Evolutionary conservation across 2,113 vertebrate genomes (phyloP), one percentile per base, ranked within the genome.

Genomic region (Alexandromys fortis): DNA sequence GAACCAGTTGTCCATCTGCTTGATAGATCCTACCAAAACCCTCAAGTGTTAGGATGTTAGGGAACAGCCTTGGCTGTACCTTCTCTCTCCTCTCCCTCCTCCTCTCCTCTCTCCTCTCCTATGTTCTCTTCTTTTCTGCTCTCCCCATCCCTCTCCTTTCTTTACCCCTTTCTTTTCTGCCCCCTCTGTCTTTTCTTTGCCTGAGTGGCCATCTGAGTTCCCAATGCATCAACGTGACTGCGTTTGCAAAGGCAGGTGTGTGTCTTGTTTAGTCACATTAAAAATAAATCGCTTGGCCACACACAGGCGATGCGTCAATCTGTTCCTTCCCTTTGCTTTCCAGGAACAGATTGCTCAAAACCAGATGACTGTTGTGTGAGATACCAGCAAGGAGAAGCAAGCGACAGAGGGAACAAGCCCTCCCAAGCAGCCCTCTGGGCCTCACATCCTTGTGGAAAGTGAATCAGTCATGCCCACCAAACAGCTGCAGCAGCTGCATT

Each of bases 271-370:
- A 95, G 96, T 96, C 91, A 95, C 91, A 95, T 96, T 92, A 96
- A 94, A 97, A 97, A 97, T 97, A 97, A 97, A 97, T 97, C 91
- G 93, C 94, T 96, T 94, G 92, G 94, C 94, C 94, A 92, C 96
- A 92, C 90, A 72, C 63, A 92, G 97, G 85, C 16, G 13, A 68
- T 52, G 94, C 85, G 42, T 77, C 97, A 96, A 75, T 97, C 96
- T 97, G 97, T 96, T 96, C 61, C 72, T 93, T 95, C 90, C 58
- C 82, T 79, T 58, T 90, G 96, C 97, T 97, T 95, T 97, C 97
- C 94, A 97, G 89, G 96, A 96, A 97, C 81, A 90, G 89, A 89
- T 55, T 76, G 79, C 92, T 95, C 91, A 81, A 77, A 93, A 90
- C 33, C 85, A 81, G 75, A 86, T 0, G 55, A 76, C 38, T 45